A percentile compares a stretch with the other conserved stretches of the same genome.
Conservation (phyloP, 2,888 invertebrate genomes). For the Patella caerulea region DNA sequence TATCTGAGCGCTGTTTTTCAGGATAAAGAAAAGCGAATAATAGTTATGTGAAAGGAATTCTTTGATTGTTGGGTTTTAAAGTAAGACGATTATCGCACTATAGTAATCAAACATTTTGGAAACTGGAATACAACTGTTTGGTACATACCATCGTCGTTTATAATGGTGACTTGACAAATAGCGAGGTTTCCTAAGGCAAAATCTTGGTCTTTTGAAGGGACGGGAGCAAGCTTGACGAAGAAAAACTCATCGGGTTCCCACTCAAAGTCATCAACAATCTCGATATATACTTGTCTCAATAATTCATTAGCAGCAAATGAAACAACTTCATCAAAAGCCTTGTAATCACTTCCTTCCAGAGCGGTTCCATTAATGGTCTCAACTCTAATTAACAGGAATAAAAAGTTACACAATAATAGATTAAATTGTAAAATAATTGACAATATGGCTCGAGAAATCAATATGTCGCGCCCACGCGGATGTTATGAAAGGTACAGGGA, state of each 20-base stretch:
- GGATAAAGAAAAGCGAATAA: background rate
- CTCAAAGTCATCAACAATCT: constrained; percentile 76
- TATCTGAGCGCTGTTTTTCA: background rate
- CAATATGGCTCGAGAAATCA: no score
- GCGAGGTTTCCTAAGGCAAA: constrained; percentile 74
- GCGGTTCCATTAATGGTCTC: constrained; percentile 77
- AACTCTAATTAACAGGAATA: constrained; percentile 65
- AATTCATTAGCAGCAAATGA: constrained; percentile 74
- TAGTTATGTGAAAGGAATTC: background rate
- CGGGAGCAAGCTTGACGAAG: constrained; percentile 73
- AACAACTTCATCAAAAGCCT: constrained; percentile 73
- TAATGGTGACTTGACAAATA: constrained; percentile 76
- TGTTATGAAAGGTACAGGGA: no score
- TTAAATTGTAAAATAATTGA: no score
- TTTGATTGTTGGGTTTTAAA: no score
- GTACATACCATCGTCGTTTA: constrained; percentile 76
- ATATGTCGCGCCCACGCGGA: no score
- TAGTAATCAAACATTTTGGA: no score
- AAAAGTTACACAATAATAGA: background rate
- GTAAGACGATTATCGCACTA: no score
- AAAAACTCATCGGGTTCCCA: constrained; percentile 79
- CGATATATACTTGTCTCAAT: constrained; percentile 73
- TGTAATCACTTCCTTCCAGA: constrained; percentile 74
- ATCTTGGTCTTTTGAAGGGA: constrained; percentile 47
- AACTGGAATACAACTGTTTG: background rate